Conservation (phyloP, 2,797 vertebrate species). For the Lagorchestes hirsutus region DNA sequence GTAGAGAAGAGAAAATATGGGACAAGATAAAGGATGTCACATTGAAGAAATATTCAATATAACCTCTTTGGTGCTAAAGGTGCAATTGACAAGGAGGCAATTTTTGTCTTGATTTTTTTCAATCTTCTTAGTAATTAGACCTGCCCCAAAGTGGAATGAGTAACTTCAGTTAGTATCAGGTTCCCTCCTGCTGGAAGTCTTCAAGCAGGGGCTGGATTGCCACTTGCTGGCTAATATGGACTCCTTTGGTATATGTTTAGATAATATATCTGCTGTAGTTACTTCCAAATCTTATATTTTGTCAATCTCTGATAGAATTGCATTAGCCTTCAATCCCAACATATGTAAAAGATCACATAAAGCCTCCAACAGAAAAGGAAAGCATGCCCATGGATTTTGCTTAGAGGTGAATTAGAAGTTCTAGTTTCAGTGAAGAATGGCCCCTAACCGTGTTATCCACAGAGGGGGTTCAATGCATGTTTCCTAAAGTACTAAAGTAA, state of each 20-base stretch:
- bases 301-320: not conserved
- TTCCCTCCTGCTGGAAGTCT: not conserved
- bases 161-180: not conserved
- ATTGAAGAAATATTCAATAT: not conserved
- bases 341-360: not conserved
- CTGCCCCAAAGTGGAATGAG: not conserved
- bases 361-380: not conserved
- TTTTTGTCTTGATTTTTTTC: not conserved
- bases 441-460: conserved; percentile 3
- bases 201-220: not conserved
- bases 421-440: not conserved
- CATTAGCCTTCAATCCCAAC: not conserved
- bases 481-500: conserved; percentile 27
- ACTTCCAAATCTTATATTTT: not conserved
- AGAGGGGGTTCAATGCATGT: not conserved
- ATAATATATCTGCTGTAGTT: not conserved
- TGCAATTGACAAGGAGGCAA: not conserved
- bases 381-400: not conserved
- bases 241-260: not conserved
- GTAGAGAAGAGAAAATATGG: not conserved
- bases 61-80: not conserved
- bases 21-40: not conserved
- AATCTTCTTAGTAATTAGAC: not conserved
- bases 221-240: not conserved
- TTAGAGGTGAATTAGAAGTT: not conserved